phyloP scores from a whole-genome alignment of 2,797 vertebrate species.

The Micropoecilia bifurca region DNA sequence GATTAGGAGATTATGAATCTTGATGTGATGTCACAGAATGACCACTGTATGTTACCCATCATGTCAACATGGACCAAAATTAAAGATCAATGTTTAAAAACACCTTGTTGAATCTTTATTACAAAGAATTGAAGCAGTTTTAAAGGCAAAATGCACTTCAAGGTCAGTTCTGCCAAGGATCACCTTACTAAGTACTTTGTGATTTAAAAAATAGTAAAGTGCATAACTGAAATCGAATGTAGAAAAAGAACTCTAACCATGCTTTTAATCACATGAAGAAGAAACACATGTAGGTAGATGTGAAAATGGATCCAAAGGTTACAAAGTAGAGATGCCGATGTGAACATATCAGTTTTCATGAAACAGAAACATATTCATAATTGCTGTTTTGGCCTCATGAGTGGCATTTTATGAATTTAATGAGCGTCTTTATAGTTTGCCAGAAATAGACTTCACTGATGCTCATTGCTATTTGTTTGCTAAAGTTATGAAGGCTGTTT shows the following conservation, averaged over 20 bases:
- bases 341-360: neutral
- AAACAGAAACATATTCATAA: neutral
- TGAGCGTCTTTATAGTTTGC: neutral
- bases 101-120: neutral
- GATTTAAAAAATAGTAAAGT: neutral
- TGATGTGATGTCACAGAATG: neutral
- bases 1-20: neutral
- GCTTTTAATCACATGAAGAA: neutral
- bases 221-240: neutral
- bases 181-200: neutral
- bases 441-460: conserved; percentile 19
- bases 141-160: neutral
- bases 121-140: neutral
- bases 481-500: conserved; percentile 50
- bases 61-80: neutral
- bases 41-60: neutral
- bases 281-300: neutral
- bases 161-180: neutral
- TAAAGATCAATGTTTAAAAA: neutral
- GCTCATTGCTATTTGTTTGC: conserved; percentile 25
- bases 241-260: neutral
- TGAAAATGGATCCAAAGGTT: neutral
- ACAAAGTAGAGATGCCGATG: neutral
- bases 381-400: neutral
- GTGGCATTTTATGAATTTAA: neutral